Base-by-base conservation (phyloP, 2,888 invertebrate genomes). In the Orchestes rusci region DNA sequence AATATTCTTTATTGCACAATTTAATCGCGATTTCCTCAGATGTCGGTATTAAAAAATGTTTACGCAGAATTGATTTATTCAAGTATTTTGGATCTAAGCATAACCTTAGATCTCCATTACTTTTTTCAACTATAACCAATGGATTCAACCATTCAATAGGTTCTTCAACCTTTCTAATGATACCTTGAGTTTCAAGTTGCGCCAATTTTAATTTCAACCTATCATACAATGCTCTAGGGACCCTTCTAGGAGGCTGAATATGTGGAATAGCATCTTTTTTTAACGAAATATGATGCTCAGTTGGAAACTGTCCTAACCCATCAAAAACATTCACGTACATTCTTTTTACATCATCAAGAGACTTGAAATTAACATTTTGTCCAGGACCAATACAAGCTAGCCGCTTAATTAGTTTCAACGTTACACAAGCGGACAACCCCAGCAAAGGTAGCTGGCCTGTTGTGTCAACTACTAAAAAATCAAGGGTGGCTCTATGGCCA, bases 81-180 rank as follows among this genome's bases (percentile, higher is more conserved):
- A 38, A 38, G 16, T 13, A 29, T 16, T 38, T 38, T 3, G 28
- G 38, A 27, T 51, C 49, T 2, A 53, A 19, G 23, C 51, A 51
- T 19, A 51, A 17, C 23, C 53, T 46, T 1, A 52, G 16, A 42
- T 43, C 39, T 3, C 29, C 35, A 46, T 53, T 47, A 34, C 38
- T 33, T 17, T 53, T 53, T 39, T 52, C 47, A 4, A 49, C 49
- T n/a, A 53, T 43, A 4, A 53, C 47, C 19, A 53, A 16, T 18
- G 53, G 45, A 39, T 49, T 49, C 3, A 52, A 16, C 44, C 43
- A 52, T 17, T 50, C 43, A 5, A 41, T 44, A 17, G 51, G 43
- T 16, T 48, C 30, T 12, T 47, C 45, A 13, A 47, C 42, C 40
- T 50, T 50, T 12, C 7, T 16, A 7, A 43, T 43, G 10, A 36